A percentile compares a stretch with the other conserved stretches of the same genome.
Conservation (phyloP, 2,113 vertebrate genomes). For the Dascyllus trimaculatus region DNA sequence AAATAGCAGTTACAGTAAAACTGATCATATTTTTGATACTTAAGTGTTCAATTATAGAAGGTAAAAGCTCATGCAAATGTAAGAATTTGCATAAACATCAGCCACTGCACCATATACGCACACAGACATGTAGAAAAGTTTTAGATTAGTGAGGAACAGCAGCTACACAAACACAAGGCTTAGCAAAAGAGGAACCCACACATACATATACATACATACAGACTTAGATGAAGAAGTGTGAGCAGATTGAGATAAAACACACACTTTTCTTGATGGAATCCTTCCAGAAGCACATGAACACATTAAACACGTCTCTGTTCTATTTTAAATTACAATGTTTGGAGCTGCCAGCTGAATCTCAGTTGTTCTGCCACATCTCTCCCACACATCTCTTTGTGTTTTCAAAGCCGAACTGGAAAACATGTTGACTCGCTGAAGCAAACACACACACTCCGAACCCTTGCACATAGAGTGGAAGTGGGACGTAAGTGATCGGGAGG, state of each 20-base stretch:
- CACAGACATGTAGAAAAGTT: background rate
- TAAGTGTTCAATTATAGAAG: no score
- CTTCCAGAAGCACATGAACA: conserved; percentile 16
- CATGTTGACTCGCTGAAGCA: background rate
- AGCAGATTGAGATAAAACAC: background rate
- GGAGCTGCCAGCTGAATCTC: conserved; percentile 36
- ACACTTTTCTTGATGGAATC: conserved; percentile 7
- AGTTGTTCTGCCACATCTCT: conserved; percentile 50
- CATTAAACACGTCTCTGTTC: conserved; percentile 16
- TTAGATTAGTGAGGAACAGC: no score
- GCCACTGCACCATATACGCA: background rate
- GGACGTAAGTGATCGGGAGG: background rate
- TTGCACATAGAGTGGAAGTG: background rate
- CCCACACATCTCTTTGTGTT: conserved; percentile 26
- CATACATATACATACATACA: background rate
- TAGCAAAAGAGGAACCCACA: background rate
- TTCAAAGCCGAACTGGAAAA: conserved; percentile 37
- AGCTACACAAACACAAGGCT: no score
- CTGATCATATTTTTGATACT: no score
- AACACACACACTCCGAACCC: background rate
- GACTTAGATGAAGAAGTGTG: background rate
- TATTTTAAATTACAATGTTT: conserved; percentile 46
- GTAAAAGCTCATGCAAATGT: no score
- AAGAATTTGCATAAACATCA: no score
- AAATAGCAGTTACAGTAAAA: no score